Percentiles rank a stretch among this genome's conserved stretches.
Evolutionary conservation across 2,113 vertebrate genomes (phyloP).

Genomic region (Semnornis frantzii): DNA sequence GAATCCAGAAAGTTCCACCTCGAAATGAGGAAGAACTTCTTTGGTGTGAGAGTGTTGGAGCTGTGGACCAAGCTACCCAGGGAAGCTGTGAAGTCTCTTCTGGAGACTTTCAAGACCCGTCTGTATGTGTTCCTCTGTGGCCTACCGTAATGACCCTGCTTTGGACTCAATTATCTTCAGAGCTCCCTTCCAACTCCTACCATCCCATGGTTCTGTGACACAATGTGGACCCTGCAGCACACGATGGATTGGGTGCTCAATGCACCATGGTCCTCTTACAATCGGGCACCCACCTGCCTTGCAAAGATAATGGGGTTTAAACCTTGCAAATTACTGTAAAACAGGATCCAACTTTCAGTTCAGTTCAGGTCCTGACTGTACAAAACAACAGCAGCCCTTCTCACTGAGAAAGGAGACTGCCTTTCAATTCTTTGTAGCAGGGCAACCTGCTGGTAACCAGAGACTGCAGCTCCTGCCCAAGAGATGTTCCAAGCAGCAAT

Average conservation of each 20-base stretch:
- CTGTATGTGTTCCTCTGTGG: no score
- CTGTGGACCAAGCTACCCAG: no score
- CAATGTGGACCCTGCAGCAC: neutral
- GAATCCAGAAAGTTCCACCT: no score
- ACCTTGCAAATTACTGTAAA: neutral
- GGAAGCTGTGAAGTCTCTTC: no score
- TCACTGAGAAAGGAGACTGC: neutral
- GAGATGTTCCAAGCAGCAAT: neutral
- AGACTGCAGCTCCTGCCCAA: neutral
- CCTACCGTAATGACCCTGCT: no score
- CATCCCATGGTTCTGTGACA: no score
- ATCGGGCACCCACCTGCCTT: rapidly evolving
- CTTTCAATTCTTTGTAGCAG: neutral
- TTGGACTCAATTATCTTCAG: no score
- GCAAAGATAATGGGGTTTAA: neutral
- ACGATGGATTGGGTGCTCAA: neutral
- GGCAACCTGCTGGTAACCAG: neutral
- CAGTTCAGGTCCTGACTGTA: neutral
- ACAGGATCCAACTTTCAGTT: neutral
- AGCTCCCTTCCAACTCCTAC: no score
- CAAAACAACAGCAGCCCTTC: neutral
- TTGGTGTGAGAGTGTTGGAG: no score
- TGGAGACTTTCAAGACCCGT: no score
- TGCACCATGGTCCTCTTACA: neutral
- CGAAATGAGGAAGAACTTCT: no score